Conservation (phyloP, 64 coral and sea anemone species). For the Astreopora myriophthalma region DNA sequence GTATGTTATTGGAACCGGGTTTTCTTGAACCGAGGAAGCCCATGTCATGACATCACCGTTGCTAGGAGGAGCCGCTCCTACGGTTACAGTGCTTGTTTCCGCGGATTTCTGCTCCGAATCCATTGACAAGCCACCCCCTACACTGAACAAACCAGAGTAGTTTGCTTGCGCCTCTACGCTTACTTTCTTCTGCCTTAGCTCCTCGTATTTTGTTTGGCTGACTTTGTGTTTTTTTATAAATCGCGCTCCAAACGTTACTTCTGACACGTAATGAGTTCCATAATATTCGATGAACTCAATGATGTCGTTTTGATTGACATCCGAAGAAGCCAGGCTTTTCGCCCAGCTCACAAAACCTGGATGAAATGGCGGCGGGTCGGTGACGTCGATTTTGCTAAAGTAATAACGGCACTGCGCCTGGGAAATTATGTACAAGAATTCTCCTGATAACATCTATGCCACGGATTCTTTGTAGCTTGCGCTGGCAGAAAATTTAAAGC, state of each 20-base stretch:
- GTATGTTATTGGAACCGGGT: slow-evolving; percentile 47
- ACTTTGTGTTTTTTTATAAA: slow-evolving; percentile 30
- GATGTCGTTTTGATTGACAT: background rate
- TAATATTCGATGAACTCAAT: slow-evolving; percentile 15
- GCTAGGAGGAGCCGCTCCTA: slow-evolving; percentile 28
- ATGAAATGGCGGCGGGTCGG: slow-evolving; percentile 9
- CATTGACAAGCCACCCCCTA: slow-evolving; percentile 53
- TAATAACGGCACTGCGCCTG: slow-evolving; percentile 27
- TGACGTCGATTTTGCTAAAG: background rate
- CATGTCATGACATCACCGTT: slow-evolving; percentile 35
- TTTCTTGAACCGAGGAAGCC: slow-evolving; percentile 40
- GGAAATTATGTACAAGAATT: background rate
- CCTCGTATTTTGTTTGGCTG: background rate
- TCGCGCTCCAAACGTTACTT: slow-evolving; percentile 42
- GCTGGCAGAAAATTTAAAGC: slow-evolving; percentile 59
- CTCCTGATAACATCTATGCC: slow-evolving; percentile 14
- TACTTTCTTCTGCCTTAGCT: background rate
- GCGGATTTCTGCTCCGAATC: slow-evolving; percentile 36
- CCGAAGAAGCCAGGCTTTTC: background rate
- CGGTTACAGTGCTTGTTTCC: slow-evolving; percentile 26
- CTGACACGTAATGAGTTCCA: slow-evolving; percentile 40
- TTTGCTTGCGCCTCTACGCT: slow-evolving; percentile 49
- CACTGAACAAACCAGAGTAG: slow-evolving; percentile 60
- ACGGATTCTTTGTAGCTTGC: background rate
- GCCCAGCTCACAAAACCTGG: slow-evolving; percentile 7